Evolutionary conservation across 1,140 invertebrate species (phyloP).

Genomic region (Lepidurus couesii): DNA sequence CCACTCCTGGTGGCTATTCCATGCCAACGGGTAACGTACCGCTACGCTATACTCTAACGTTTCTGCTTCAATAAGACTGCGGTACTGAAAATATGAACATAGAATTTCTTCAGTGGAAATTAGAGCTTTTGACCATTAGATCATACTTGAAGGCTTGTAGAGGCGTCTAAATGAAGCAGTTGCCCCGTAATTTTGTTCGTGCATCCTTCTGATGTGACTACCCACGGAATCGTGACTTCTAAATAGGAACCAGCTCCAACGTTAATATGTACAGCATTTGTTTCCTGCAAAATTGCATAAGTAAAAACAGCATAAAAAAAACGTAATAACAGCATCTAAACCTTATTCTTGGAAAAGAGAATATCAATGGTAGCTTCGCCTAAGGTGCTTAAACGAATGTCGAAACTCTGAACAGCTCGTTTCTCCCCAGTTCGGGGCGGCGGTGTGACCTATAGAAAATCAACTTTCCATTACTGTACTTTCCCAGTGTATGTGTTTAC

Average conservation of each 20-base stretch:
- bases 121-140: background rate
- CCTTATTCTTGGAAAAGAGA: constrained; percentile 88
- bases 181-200: constrained; percentile 87
- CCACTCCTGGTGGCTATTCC: constrained; percentile 95
- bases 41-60: constrained; percentile 85
- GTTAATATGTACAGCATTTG: constrained; percentile 91
- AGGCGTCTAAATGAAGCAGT: constrained; percentile 84
- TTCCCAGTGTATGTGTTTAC: constrained; percentile 35
- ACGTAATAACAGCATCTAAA: constrained; percentile 39
- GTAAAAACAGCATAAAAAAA: constrained; percentile 17
- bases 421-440: constrained; percentile 77
- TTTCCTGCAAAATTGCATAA: constrained; percentile 56
- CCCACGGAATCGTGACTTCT: constrained; percentile 92
- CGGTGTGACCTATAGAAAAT: constrained; percentile 53
- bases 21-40: constrained; percentile 80
- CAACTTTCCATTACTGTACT: background rate
- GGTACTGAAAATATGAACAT: constrained; percentile 52
- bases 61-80: constrained; percentile 86
- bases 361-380: constrained; percentile 91
- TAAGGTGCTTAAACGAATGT: constrained; percentile 81
- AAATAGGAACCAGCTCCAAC: constrained; percentile 88
- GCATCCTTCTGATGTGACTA: constrained; percentile 75
- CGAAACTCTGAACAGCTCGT: constrained; percentile 82
- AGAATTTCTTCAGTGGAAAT: constrained; percentile 2
- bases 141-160: constrained; percentile 73